Evolutionary conservation across 2,113 vertebrate species (phyloP), one percentile per base, ranked within the genome.

Genomic region (Ibidorhyncha struthersii): DNA sequence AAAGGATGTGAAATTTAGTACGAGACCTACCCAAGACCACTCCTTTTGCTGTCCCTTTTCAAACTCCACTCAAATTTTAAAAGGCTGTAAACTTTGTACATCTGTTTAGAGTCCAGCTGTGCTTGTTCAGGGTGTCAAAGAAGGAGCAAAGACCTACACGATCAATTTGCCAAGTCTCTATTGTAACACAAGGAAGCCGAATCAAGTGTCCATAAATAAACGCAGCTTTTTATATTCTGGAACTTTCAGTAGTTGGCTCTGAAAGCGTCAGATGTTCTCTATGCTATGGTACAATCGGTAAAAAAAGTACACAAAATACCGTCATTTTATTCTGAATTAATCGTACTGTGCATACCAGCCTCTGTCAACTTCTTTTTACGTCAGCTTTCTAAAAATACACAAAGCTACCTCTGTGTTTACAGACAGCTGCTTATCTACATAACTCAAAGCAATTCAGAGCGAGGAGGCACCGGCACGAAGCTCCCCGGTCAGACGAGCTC

Each of bases 401-500:
- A 8, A 10, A 27, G 34, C n/a, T 9, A 0, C 2, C 32, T 6
- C 32, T 9, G 55, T 4, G 43, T 2, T 53, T 18, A 58, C 40
- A 16, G 15, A 0, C 36, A 32, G 62, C 15, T 12, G 22, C 36
- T 27, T 26, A 6, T 12, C 49, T 5, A 56, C 2, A 12, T 4
- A 7, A 8, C 25, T 1, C 17, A 12, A 6, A 9, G 47, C 74
- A 10, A 7, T 4, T 1, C 32, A 1, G 49, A 17, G 36, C 18
- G 26, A 4, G 0, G 40, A 13, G 7, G n/a, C 27, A 3, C 0
- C 18, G 9, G 10, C 23, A 15, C 34, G 17, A 3, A 9, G 9
- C 40, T 7, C 34, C 5, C 14, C 19, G 49, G 6, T 50, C 22
- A 12, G 22, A 12, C 12, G 49, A 50, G 49, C 49, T 13, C 49